These are phyloP conservation scores for Sternotherus odoratus DNA, from an alignment of 2,797 vertebrate species.

Conservation along the genomic window DNA sequence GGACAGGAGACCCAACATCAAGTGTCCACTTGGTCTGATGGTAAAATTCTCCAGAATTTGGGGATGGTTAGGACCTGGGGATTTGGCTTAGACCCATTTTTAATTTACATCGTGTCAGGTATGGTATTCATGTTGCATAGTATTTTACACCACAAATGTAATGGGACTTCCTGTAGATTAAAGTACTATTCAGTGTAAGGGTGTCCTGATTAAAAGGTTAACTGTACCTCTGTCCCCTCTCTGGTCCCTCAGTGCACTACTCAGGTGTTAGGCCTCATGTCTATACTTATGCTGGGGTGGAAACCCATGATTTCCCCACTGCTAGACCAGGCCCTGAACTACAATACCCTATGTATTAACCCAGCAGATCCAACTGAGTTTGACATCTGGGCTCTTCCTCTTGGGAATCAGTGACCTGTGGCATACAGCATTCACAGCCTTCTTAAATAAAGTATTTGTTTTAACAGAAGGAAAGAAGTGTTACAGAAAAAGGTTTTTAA, in stretches of 20 bases:
- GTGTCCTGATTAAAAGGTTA: not conserved
- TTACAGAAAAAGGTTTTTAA: not conserved
- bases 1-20: not conserved
- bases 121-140: not conserved
- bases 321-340: not conserved
- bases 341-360: not conserved
- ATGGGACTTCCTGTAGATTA: not conserved
- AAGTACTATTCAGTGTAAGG: not conserved
- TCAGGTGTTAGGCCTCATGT: not conserved
- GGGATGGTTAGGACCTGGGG: not conserved
- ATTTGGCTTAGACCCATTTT: not conserved
- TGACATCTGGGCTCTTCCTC: not conserved
- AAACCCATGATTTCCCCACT: not conserved
- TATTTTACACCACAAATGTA: fast-evolving
- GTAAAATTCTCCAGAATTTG: not conserved
- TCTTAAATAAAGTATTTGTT: not conserved
- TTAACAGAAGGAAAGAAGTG: not conserved
- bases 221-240: not conserved
- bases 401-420: not conserved
- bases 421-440: not conserved
- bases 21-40: not conserved
- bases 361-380: not conserved
- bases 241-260: no score
- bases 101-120: not conserved
- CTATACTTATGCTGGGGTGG: not conserved